These are phyloP conservation scores for Siniperca undulata DNA, from an alignment of 2,797 vertebrate genomes.

Conservation along the genomic window DNA sequence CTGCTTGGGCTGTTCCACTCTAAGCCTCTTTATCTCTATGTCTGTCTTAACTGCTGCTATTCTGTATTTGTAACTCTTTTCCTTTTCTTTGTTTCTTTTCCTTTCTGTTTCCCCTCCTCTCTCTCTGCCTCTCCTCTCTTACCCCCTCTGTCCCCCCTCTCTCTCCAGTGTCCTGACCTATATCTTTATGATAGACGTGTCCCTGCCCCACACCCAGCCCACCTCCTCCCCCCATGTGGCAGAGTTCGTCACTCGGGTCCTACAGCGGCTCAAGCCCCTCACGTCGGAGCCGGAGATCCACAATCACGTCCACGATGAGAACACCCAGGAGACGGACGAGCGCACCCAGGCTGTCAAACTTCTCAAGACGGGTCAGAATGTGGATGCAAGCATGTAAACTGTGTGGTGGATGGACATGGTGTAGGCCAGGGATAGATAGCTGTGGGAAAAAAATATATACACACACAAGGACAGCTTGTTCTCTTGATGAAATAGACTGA, in stretches of 20 bases:
- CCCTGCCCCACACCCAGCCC: conserved; percentile 92
- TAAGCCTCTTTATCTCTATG: conserved; percentile 21
- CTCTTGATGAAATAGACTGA: conserved; percentile 40
- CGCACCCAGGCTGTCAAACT: conserved; percentile 98
- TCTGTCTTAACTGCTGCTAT: neutral
- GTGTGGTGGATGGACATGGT: conserved; percentile 30
- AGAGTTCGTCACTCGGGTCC: conserved; percentile 91
- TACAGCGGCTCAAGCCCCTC: conserved; percentile 92
- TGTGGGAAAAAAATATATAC: neutral
- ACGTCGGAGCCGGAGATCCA: conserved; percentile 95
- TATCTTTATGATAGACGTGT: conserved; percentile 99
- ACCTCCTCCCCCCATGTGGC: conserved; percentile 94
- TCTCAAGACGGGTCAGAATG: conserved; percentile 92
- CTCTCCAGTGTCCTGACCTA: conserved; percentile 94
- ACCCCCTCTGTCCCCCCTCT: neutral
- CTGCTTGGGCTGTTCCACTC: conserved; percentile 15
- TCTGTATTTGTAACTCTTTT: neutral
- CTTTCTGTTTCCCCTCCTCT: neutral
- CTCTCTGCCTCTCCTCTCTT: neutral
- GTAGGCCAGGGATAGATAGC: conserved; percentile 16
- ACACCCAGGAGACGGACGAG: conserved; percentile 93
- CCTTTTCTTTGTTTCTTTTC: neutral
- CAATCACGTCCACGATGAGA: conserved; percentile 96
- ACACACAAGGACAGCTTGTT: conserved; percentile 14
- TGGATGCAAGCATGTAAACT: conserved; percentile 47